Evolutionary conservation across 2,113 vertebrate genomes (phyloP).

Genomic region (Podiceps cristatus): DNA sequence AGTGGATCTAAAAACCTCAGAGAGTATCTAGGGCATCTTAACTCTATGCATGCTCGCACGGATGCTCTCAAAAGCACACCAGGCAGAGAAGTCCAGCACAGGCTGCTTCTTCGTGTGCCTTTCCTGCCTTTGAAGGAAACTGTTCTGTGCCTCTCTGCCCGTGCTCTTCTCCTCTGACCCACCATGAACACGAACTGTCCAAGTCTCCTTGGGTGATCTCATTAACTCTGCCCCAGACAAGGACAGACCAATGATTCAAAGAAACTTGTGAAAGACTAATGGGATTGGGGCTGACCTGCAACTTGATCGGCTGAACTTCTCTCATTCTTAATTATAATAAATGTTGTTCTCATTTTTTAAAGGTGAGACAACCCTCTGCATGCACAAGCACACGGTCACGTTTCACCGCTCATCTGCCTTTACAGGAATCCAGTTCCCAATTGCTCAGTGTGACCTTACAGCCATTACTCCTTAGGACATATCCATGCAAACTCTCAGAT

Average conservation of each 20-base stretch:
- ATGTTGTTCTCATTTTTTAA: background rate
- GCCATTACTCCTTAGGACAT: background rate
- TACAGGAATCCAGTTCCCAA: background rate
- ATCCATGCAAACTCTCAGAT: background rate
- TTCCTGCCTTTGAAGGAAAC: background rate
- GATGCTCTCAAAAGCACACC: background rate
- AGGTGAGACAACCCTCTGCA: background rate
- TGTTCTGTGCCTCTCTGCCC: background rate
- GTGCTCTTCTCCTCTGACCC: background rate
- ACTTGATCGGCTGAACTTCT: background rate
- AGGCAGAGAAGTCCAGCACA: background rate
- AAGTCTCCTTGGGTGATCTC: background rate
- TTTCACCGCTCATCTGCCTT: background rate
- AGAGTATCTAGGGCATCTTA: background rate
- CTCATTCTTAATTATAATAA: background rate
- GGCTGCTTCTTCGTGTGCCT: background rate
- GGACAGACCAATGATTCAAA: background rate
- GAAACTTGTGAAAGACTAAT: background rate
- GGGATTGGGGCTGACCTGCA: background rate
- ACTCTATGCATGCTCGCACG: background rate
- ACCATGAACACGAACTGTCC: background rate
- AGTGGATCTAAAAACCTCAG: background rate
- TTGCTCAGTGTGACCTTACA: background rate
- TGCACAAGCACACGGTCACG: accelerated
- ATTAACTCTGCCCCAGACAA: background rate